Evolutionary conservation across 1,140 invertebrate species (phyloP), one percentile per base, ranked within the genome.

Genomic region (Choristoneura fumiferana): DNA sequence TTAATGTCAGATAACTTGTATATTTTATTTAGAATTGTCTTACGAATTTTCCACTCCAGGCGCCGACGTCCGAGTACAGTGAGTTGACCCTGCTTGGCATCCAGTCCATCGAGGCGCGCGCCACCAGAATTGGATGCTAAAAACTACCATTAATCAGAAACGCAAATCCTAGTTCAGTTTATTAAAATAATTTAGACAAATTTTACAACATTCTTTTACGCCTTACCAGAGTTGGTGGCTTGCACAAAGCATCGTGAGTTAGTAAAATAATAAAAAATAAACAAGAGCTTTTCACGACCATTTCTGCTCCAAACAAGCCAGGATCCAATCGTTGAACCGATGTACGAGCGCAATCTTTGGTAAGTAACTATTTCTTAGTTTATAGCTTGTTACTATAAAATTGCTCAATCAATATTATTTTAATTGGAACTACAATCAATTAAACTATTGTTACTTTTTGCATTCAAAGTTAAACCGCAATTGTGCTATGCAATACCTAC

Each of bases 21-120:
- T n/a, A n/a, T n/a, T n/a, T n/a, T n/a, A n/a, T n/a, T n/a, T n/a
- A n/a, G n/a, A n/a, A n/a, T n/a, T 17, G 14, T 73, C 83, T 74
- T 71, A 88, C 85, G 62, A 88, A 88, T 74, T 89, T 89, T 22
- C 86, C 86, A 53, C 85, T 89, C 85, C 85, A 89, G 6, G 85
- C 84, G 13, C 85, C 85, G 10, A 89, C 81, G 67, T 89, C 84
- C 4, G 85, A 89, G 56, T 87, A 89, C 0, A 89, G 60, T 3
- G 85, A 89, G 62, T 89, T 89, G 0, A 89, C 68, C 71, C 86
- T 73, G 54, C 86, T 89, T 6, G 84, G 86, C 83, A 89, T 82
- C 85, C 85, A 89, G 60, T 87, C 84, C 54, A 83, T 60, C 0
- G 85, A 85, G 8, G 84, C 85, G 10, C 84, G 74, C 8, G 84